phyloP scores from a whole-genome alignment of 2,797 vertebrate genomes.

The Phalloptychus januarius region DNA sequence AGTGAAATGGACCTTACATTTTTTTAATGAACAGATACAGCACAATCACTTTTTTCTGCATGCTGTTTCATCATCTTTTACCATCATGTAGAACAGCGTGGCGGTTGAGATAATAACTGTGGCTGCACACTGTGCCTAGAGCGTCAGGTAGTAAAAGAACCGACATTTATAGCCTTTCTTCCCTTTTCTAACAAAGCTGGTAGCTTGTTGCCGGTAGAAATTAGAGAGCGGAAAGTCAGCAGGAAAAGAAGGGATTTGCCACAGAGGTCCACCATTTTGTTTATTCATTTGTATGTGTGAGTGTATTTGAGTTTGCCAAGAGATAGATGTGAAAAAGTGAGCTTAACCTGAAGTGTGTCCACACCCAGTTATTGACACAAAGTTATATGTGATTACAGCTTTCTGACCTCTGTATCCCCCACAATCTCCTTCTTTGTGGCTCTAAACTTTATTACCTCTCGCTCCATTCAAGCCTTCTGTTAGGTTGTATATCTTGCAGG shows the following conservation, averaged over 20 bases:
- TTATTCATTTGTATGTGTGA: background rate
- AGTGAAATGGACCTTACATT: slow-evolving; percentile 25
- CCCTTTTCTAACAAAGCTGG: slow-evolving; percentile 28
- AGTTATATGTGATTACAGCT: slow-evolving; percentile 51
- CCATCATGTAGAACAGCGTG: slow-evolving; percentile 73
- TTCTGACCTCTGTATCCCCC: slow-evolving; percentile 59
- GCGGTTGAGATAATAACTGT: slow-evolving; percentile 73
- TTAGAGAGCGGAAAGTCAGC: slow-evolving; percentile 27
- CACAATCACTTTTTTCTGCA: slow-evolving; percentile 19
- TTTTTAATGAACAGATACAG: slow-evolving; percentile 25
- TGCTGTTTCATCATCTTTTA: slow-evolving; percentile 71
- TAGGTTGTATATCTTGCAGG: slow-evolving; percentile 69
- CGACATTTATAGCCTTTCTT: slow-evolving; percentile 62
- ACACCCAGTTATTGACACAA: slow-evolving; percentile 40
- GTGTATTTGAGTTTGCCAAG: slow-evolving; percentile 1
- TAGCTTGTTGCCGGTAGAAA: slow-evolving; percentile 38
- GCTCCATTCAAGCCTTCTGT: slow-evolving; percentile 62
- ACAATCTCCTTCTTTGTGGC: slow-evolving; percentile 68
- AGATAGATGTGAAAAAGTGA: slow-evolving; percentile 7
- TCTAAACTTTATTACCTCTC: slow-evolving; percentile 64
- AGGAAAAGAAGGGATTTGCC: slow-evolving; percentile 10
- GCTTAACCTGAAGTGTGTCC: slow-evolving; percentile 20
- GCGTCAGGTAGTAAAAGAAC: slow-evolving; percentile 72
- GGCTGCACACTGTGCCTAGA: slow-evolving; percentile 59
- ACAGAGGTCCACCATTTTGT: slow-evolving; percentile 40